These are phyloP conservation scores for Cyrtorhinus lividipennis DNA, from an alignment of 1,140 invertebrate genomes.

Conservation along the genomic window DNA sequence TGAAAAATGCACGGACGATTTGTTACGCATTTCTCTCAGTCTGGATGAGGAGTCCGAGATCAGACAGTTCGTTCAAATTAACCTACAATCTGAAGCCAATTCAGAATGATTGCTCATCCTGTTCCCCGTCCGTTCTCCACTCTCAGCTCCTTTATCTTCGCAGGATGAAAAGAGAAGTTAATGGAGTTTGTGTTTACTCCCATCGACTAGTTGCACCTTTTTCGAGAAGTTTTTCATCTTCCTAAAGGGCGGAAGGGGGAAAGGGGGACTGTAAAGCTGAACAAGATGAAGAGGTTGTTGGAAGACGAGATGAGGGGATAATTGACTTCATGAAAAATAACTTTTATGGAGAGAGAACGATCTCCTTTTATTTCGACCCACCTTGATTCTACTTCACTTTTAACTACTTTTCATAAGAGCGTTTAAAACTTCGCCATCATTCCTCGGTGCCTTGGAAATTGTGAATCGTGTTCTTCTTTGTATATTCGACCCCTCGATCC, in stretches of 20 bases:
- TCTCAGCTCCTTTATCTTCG: not conserved
- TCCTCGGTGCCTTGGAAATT: not conserved
- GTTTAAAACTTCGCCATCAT: not conserved
- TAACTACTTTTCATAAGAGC: not conserved
- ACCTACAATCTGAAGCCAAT: too few species aligned
- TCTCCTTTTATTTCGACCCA: not conserved
- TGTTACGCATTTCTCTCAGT: too few species aligned
- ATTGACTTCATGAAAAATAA: not conserved
- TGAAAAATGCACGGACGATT: too few species aligned
- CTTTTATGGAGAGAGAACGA: not conserved
- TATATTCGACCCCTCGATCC: too few species aligned
- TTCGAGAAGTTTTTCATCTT: not conserved
- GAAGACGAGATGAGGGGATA: too few species aligned
- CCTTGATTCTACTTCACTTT: not conserved
- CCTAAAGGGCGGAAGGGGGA: not conserved
- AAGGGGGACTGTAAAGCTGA: not conserved
- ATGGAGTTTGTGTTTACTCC: slow-evolving; percentile 5
- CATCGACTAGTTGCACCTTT: not conserved
- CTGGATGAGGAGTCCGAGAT: too few species aligned
- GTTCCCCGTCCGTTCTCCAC: not conserved
- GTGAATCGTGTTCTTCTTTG: not conserved
- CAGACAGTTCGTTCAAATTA: too few species aligned
- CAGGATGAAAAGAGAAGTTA: not conserved
- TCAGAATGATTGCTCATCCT: too few species aligned
- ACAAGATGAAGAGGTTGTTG: too few species aligned